Conservation (phyloP, 2,888 invertebrate genomes). For the Seladonia tumulorum region DNA sequence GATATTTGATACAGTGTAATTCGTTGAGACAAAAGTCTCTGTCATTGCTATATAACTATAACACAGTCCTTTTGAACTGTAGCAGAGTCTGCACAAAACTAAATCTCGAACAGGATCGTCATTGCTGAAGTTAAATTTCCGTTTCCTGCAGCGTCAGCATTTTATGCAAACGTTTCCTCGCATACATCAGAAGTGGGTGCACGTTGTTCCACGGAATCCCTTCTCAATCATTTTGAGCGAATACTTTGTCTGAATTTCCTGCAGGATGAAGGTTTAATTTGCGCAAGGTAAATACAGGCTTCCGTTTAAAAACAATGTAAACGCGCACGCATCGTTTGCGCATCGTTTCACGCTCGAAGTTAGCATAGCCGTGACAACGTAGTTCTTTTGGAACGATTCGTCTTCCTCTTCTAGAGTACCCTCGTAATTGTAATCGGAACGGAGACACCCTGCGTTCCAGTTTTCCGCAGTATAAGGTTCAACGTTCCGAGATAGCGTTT, state of each 20-base stretch:
- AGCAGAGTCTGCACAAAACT: too few species aligned
- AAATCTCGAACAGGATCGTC: too few species aligned
- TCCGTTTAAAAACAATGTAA: background rate
- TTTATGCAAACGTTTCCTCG: background rate
- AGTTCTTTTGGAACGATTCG: background rate
- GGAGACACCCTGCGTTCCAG: background rate
- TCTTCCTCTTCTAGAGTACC: background rate
- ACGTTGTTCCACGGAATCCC: too few species aligned
- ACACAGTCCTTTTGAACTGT: too few species aligned
- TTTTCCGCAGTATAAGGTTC: background rate
- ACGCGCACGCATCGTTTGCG: background rate
- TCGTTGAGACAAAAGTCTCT: background rate
- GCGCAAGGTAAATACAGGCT: background rate
- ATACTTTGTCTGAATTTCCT: background rate
- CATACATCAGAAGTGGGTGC: background rate
- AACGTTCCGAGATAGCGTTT: conserved; percentile 1
- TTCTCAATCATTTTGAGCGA: background rate
- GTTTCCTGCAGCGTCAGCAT: background rate
- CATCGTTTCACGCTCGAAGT: background rate
- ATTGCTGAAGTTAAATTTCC: background rate
- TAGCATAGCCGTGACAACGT: background rate
- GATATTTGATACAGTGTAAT: background rate
- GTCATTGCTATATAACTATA: too few species aligned
- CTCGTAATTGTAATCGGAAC: background rate
- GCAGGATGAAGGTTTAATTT: background rate